Evolutionary conservation across 2,797 vertebrate genomes (phyloP), one percentile per base, ranked within the genome.

Genomic region (Cirrhinus molitorella): DNA sequence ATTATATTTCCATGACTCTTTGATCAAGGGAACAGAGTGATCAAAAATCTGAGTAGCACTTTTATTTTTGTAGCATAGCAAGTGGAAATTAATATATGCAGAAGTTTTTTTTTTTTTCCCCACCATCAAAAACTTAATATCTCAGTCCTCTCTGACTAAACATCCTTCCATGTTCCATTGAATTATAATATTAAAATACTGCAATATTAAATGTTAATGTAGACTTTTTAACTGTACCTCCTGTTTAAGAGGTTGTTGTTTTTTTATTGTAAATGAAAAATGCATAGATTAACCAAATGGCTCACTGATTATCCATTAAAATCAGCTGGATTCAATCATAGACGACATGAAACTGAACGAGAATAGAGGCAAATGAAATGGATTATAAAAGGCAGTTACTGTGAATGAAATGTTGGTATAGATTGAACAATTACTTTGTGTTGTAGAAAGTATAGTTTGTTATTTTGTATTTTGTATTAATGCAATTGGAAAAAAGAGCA

Each of bases 11-110:
- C 57, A 66, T 68, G 23, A 53, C 34, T 31, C 67, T 74, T 55
- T 67, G 67, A 78, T 84, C 59, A 76, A 59, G 65, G 6, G 78
- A 81, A 84, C 84, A 68, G 25, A 72, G 43, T 79, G 67, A 86
- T 76, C n/a, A 72, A 77, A n/a, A 80, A 85, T 81, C 68, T 40
- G 11, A 40, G 31, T 4, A 53, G 19, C 67, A 59, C 63, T 43
- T 55, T 72, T 79, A n/a, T 34, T 76, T 59, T 59, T 8, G 31
- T 14, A 4, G 77, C 66, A 61, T n/a, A 61, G 28, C 21, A 47
- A 17, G 12, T 11, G 16, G 19, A 40, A 51, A 47, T 74, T 13
- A 40, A 65, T 49, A 43, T 23, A 21, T 75, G 17, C 31, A 74
- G 43, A 67, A 47, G 28, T 16, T 66, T 49, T 12, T 14, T 23